A percentile compares a stretch with the other conserved stretches of the same genome.
Conservation (phyloP, 2,888 invertebrate genomes). For the Ramazzottius varieornatus region DNA sequence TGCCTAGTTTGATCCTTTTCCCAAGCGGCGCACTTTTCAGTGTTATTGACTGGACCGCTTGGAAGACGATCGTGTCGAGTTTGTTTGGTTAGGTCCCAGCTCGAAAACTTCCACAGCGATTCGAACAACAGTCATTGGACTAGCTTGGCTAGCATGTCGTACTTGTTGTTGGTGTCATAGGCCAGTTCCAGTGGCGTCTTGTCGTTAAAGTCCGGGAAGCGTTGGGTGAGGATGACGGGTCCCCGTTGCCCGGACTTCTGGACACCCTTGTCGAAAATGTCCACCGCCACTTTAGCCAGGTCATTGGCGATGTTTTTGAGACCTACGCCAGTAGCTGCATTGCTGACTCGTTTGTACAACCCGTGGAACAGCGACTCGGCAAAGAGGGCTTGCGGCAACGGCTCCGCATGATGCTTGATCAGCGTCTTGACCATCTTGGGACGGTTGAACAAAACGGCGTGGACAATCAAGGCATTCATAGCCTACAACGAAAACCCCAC, state of each 20-base stretch:
- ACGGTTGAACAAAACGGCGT: not conserved
- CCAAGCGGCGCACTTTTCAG: too few relatives aligned
- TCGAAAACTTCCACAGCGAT: too few relatives aligned
- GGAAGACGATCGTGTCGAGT: too few relatives aligned
- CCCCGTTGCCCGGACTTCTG: not conserved
- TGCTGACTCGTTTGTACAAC: not conserved
- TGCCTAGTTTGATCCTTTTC: too few relatives aligned
- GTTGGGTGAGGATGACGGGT: not conserved
- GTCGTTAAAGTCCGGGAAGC: not conserved
- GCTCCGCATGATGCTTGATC: not conserved
- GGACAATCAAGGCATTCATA: not conserved
- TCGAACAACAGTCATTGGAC: too few relatives aligned
- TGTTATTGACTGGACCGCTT: too few relatives aligned
- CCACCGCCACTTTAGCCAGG: not conserved
- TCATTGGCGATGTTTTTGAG: not conserved
- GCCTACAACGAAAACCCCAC: not conserved
- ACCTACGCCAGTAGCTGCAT: not conserved
- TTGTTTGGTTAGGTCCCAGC: too few relatives aligned
- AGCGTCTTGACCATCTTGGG: not conserved
- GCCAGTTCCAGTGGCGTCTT: not conserved
- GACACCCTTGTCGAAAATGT: not conserved
- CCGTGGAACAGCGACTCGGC: not conserved
- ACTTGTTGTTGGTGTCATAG: constrained; percentile 3
- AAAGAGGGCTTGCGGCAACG: not conserved
- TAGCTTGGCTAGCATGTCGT: not conserved